Base-by-base conservation (phyloP, 1,140 invertebrate genomes). In the Arctopsyche grandis region DNA sequence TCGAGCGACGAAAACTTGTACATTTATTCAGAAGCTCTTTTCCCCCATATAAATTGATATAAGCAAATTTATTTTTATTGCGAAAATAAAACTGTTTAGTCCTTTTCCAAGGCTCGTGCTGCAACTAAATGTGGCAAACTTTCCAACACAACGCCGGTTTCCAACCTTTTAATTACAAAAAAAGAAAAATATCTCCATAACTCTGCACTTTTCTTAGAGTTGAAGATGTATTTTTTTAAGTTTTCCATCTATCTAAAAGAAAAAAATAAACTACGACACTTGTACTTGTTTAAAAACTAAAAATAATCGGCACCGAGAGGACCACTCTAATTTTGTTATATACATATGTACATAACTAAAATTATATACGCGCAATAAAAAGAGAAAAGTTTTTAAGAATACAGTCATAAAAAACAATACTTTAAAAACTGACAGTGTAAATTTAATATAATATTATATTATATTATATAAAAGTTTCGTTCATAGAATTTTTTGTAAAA, bases 21-120 rank as follows among this genome's bases (percentile, higher is more conserved):
- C 69, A 71, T 71, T 71, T 44, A 21, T 56, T 46, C 26, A 44
- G 52, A 69, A 60, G 26, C 29, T 46, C 24, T 26, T 75, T 29
- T 12, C 24, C 24, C 24, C 70, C 4, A 69, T 16, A 79, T 75
- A 70, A 75, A 79, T 79, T 79, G 78, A 79, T 69, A 79, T 79
- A 58, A 70, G 78, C 58, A 75, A 70, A 79, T 75, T 79, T 79
- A 75, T 75, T 76, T 79, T 76, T 79, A 79, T 79, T 79, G 71
- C 78, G 63, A n/a, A 44, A 75, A 76, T 75, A 79, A 79, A 69
- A 79, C 38, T 76, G 21, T 75, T 74, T 52, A 52, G 71, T 14
- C 22, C 48, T 29, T 24, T 56, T 14, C 69, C 9, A 16, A 21
- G 73, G 29, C 48, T 48, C 46, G 16, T 75, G 24, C 29, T 38